Percentiles rank a stretch among this genome's conserved stretches.
Evolutionary conservation across 2,888 invertebrate genomes (phyloP).

Genomic region (Calliphora vomitoria): DNA sequence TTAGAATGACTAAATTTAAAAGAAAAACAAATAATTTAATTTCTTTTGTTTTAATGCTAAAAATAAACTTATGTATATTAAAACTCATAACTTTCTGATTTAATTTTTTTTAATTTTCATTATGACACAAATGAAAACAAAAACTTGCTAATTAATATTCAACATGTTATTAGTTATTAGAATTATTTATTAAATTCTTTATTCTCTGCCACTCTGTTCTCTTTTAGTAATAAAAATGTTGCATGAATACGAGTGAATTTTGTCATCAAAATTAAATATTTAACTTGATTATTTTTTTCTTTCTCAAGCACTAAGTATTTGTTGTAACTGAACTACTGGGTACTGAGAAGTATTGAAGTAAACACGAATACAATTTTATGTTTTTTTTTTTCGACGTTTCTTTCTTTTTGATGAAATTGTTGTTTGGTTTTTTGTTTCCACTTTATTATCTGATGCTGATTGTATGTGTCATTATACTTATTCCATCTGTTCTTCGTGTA

Average conservation of each 20-base stretch:
- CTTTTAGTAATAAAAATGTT: background rate
- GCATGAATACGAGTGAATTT: background rate
- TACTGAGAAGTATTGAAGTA: background rate
- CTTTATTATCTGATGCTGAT: constrained; percentile 48
- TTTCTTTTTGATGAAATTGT: background rate
- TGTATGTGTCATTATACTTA: constrained; percentile 28
- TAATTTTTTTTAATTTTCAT: background rate
- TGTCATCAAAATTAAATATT: constrained; percentile 16
- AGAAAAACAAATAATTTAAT: too few relatives aligned
- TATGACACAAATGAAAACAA: background rate
- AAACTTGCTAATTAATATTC: background rate
- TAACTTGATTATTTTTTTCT: background rate
- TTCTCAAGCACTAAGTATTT: background rate
- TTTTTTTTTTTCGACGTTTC: background rate
- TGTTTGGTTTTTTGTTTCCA: constrained; percentile 15
- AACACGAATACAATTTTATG: background rate
- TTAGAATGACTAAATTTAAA: too few relatives aligned
- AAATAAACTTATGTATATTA: background rate
- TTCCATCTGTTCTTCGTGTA: background rate
- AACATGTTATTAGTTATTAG: background rate
- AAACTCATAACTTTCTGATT: background rate
- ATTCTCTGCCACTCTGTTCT: background rate
- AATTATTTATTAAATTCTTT: background rate
- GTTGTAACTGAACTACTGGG: background rate
- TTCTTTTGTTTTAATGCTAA: too few relatives aligned